These are phyloP conservation scores for Odontesthes bonariensis DNA, from an alignment of 2,113 vertebrate genomes.

Conservation along the genomic window DNA sequence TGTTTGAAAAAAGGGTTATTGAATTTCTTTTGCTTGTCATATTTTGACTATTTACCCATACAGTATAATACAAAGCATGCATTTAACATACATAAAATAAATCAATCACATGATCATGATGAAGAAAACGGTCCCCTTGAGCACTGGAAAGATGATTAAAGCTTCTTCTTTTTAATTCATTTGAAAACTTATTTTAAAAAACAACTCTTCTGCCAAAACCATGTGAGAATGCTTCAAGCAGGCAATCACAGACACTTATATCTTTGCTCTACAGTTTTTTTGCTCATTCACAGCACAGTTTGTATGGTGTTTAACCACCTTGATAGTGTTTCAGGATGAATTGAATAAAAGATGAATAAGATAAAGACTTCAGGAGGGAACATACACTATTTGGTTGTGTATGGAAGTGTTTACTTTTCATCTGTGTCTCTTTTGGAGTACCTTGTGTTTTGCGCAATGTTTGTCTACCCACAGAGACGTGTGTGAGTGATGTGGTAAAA, in stretches of 20 bases:
- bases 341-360: background rate
- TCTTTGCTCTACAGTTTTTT: background rate
- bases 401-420: slow-evolving; percentile 54
- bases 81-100: background rate
- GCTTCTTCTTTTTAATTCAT: background rate
- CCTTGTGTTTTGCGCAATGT: slow-evolving; percentile 45
- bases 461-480: slow-evolving; percentile 57
- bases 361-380: slow-evolving; percentile 6
- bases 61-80: background rate
- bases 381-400: slow-evolving; percentile 8
- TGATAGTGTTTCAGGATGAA: background rate
- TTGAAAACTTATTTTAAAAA: too few species aligned
- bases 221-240: background rate
- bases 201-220: background rate
- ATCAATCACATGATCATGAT: background rate
- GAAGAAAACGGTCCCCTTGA: background rate
- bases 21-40: too few species aligned
- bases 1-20: too few species aligned
- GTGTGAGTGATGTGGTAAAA: slow-evolving; percentile 67
- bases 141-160: background rate
- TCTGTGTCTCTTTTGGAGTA: slow-evolving; percentile 50
- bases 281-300: background rate
- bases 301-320: background rate
- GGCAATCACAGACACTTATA: background rate
- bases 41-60: too few species aligned